Base-by-base conservation (phyloP, 2,113 vertebrate species). In the Pseudonaja textilis region DNA sequence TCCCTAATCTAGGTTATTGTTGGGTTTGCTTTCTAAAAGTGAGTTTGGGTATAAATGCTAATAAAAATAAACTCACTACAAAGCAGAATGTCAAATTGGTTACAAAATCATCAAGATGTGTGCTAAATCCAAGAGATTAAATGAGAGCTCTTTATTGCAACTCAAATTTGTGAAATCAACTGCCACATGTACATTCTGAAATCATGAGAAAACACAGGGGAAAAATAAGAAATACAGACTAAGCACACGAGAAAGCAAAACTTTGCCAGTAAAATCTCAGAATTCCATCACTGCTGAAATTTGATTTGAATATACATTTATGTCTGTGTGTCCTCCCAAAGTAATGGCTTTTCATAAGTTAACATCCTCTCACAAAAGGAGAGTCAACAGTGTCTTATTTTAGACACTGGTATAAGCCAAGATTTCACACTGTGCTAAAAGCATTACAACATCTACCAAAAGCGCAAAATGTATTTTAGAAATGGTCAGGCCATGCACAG, bases 371-470 rank as follows among this genome's bases (percentile, higher is more conserved):
- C 92, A 92, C 56, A 90, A 95, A 93, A 85, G 85, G 93, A 96
- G 89, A 91, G 89, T 90, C 57, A n/a, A 50, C 42, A n/a, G 89
- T 55, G 94, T 94, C 93, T 96, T 95, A 95, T 96, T 96, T 95
- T 97, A 96, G 95, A 96, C 94, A 18, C 45, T 85, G 34, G 94
- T 93, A 93, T 90, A 95, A 64, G 95, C 95, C 96, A 97, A 96
- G 95, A 92, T 95, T 97, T 96, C 95, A 96, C 95, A 93, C 93
- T 96, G 95, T 94, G 94, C 95, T 96, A 96, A 95, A 96, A 94
- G 93, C 94, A 97, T 96, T 97, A 93, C 95, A 96, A 94, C 93
- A 96, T 94, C 90, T 45, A 89, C 95, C 91, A 95, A 96, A 96
- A 97, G 95, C 91, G 95, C 86, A 93, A 96, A 97, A 96, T 93